Conservation (phyloP, 2,113 vertebrate genomes). For the Macrotus californicus region DNA sequence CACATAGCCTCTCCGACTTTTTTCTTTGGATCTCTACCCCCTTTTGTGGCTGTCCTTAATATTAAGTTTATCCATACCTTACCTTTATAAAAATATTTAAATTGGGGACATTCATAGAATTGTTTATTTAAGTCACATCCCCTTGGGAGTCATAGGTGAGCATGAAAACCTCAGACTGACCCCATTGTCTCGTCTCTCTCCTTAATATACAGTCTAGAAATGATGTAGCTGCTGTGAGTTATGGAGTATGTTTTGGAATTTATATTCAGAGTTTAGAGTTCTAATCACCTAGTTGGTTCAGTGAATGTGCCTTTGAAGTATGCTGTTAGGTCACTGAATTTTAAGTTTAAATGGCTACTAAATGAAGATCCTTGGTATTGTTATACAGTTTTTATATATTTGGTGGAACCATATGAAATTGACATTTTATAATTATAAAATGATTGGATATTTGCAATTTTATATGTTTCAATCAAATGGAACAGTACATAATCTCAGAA, state of each 20-base stretch:
- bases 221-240: background rate
- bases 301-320: background rate
- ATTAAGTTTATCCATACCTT: conserved; percentile 13
- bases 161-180: background rate
- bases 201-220: background rate
- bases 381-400: background rate
- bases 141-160: background rate
- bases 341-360: background rate
- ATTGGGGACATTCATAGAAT: background rate
- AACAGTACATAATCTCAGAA: conserved; percentile 4
- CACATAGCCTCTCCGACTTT: background rate
- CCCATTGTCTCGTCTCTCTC: background rate
- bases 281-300: background rate
- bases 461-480: background rate
- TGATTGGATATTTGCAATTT: background rate
- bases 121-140: background rate
- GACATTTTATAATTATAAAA: background rate
- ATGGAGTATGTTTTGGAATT: background rate
- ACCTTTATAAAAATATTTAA: conserved; percentile 13
- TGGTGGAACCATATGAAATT: background rate
- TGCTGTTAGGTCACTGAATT: background rate
- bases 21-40: background rate
- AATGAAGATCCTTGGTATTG: background rate
- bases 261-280: background rate
- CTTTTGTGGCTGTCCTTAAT: background rate